These are phyloP conservation scores for Drosophila dunni DNA, from an alignment of 1,140 invertebrate genomes.

Conservation along the genomic window DNA sequence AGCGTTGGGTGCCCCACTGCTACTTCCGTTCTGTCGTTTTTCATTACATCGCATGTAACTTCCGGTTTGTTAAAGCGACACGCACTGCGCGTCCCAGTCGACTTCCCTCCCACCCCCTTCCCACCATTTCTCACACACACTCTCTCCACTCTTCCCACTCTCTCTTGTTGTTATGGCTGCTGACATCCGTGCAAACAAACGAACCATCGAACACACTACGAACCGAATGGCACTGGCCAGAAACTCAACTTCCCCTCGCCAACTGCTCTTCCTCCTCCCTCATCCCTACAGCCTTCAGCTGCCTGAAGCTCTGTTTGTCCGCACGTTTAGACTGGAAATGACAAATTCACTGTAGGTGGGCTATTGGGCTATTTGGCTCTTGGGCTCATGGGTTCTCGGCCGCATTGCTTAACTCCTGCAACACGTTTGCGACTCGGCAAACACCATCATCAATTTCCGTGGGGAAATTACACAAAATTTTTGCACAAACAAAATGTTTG, in stretches of 20 bases:
- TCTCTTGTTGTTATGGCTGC: constrained; percentile 66
- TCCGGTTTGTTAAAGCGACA: constrained; percentile 83
- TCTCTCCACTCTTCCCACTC: neutral
- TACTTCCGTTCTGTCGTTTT: constrained; percentile 80
- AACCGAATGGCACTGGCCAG: constrained; percentile 25
- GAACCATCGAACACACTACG: constrained; percentile 38
- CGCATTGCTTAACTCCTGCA: constrained; percentile 68
- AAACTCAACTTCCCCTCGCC: constrained; percentile 23
- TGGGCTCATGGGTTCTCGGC: constrained; percentile 15
- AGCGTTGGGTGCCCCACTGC: constrained; percentile 50
- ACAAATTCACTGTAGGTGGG: constrained; percentile 82
- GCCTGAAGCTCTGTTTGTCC: constrained; percentile 65
- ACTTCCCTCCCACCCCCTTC: constrained; percentile 2
- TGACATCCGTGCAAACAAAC: constrained; percentile 75
- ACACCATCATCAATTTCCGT: constrained; percentile 83
- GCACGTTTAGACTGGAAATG: constrained; percentile 82
- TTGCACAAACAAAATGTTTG: constrained; percentile 82
- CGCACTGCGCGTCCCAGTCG: constrained; percentile 61
- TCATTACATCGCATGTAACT: constrained; percentile 82
- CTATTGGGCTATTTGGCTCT: constrained; percentile 32
- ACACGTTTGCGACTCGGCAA: constrained; percentile 82
- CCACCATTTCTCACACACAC: neutral
- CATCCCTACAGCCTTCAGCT: no score
- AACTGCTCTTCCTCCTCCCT: neutral
- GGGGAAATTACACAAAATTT: constrained; percentile 83